Evolutionary conservation across 2,797 vertebrate genomes (phyloP), one percentile per base, ranked within the genome.

Genomic region (Micrastur ruficollis): DNA sequence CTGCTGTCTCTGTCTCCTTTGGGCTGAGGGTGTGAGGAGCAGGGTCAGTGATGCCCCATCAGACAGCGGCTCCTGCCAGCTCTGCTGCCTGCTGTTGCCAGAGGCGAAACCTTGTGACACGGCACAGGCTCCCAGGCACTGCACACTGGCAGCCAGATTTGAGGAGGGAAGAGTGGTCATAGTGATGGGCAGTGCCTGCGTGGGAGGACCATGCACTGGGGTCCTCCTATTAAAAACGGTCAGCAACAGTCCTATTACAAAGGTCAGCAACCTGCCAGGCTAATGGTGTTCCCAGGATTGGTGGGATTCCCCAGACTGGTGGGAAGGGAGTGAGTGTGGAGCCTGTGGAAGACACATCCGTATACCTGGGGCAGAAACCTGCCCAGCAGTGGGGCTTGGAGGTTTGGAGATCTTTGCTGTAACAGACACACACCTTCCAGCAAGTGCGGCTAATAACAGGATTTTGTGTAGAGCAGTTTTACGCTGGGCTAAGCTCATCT

Each of bases 11-110:
- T 20, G 79, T 40, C 81, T 89, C 25, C 90, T 79, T 26, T 32
- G 46, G 71, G 36, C 31, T 58, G 49, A 38, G 68, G 31, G 4
- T 46, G 65, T 42, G 65, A 52, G 55, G 38, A 46, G 47, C 23
- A 1, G 52, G 59, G 20, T 15, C 50, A 66, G 88, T 0, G 0
- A n/a, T 53, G 34, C 14, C 23, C 50, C 22, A 1, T 15, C 6
- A 31, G 27, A 49, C 49, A 46, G 83, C 0, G 7, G n/a, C 59
- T 36, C 42, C 70, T 76, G 52, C 11, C 59, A 63, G 58, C 82
- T 86, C 63, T 50, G 38, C 31, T 67, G 32, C 29, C 49, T 73
- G 66, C 55, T 66, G 32, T 23, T 56, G 34, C 50, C 42, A 38
- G 61, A 17, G 42, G 29, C 2, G 1, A 38, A 59, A 3, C 29